A percentile compares a stretch with the other conserved stretches of the same genome.
These are phyloP conservation scores for Pogonomyrmex barbatus DNA, from an alignment of 1,140 invertebrate genomes.

Conservation along the genomic window DNA sequence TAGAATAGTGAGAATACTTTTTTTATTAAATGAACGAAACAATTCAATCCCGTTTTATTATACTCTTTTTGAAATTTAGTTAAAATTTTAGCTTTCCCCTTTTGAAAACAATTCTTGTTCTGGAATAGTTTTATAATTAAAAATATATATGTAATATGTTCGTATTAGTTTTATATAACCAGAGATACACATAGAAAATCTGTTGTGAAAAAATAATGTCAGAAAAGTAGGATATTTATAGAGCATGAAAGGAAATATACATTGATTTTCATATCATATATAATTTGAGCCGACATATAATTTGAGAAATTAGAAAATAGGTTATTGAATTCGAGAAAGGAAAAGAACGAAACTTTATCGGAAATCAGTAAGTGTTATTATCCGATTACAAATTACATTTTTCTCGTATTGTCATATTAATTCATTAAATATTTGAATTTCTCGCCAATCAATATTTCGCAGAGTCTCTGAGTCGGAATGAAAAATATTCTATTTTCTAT, in stretches of 20 bases:
- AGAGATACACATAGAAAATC: not conserved
- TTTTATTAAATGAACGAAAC: not conserved
- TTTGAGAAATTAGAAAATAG: not conserved
- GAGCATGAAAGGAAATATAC: not conserved
- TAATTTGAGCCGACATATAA: not conserved
- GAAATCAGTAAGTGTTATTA: constrained; percentile 11
- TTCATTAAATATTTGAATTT: not conserved
- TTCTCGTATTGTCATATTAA: constrained; percentile 7
- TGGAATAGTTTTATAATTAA: not conserved
- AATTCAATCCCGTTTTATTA: not conserved
- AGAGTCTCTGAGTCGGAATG: not conserved
- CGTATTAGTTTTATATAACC: not conserved
- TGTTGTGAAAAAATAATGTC: not conserved
- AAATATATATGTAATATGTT: constrained; percentile 31
- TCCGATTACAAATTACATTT: not conserved
- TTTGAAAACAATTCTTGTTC: not conserved
- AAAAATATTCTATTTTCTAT: constrained; percentile 23
- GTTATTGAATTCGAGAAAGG: not conserved
- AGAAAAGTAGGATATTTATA: not conserved
- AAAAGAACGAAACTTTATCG: not conserved
- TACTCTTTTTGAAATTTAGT: not conserved
- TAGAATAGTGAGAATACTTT: constrained; percentile 2
- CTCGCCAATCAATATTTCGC: not conserved
- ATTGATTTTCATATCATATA: constrained; percentile 48
- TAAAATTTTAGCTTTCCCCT: not conserved